Conservation (phyloP, 2,113 vertebrate species). For the Ptyas mucosa region DNA sequence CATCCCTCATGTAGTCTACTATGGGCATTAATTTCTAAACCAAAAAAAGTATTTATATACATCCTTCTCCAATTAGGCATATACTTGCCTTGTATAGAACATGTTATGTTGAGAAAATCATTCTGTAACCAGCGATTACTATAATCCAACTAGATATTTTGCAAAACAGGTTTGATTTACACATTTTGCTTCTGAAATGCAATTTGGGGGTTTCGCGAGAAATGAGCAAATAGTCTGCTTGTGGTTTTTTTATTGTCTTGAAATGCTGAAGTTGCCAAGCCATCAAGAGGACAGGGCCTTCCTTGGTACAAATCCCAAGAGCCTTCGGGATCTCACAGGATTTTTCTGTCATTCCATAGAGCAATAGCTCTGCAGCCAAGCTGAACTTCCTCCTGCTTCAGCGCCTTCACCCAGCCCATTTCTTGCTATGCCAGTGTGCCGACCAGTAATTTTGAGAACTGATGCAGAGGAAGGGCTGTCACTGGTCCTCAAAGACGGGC, state of each 20-base stretch:
- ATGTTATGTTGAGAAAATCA: not conserved
- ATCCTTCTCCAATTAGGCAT: too few species aligned
- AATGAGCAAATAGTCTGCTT: not conserved
- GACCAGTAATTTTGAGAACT: too few species aligned
- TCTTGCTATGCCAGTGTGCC: not conserved
- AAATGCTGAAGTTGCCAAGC: not conserved
- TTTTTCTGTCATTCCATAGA: not conserved
- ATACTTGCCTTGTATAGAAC: too few species aligned
- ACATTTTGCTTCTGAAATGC: not conserved
- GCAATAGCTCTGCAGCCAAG: not conserved
- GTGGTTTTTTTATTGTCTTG: not conserved
- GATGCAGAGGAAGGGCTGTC: not conserved
- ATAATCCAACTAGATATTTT: not conserved
- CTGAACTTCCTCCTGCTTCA: not conserved
- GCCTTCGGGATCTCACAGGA: not conserved
- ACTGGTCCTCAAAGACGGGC: not conserved
- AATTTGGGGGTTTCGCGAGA: not conserved
- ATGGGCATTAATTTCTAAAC: not conserved
- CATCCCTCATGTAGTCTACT: not conserved
- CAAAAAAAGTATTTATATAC: not conserved
- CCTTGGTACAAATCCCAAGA: not conserved
- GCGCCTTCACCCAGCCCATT: not conserved
- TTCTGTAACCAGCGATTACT: too few species aligned
- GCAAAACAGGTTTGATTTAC: too few species aligned
- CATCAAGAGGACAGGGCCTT: not conserved